phyloP scores from a whole-genome alignment of 2,113 vertebrate genomes.

The Stomatorhinus ivindoensis region DNA sequence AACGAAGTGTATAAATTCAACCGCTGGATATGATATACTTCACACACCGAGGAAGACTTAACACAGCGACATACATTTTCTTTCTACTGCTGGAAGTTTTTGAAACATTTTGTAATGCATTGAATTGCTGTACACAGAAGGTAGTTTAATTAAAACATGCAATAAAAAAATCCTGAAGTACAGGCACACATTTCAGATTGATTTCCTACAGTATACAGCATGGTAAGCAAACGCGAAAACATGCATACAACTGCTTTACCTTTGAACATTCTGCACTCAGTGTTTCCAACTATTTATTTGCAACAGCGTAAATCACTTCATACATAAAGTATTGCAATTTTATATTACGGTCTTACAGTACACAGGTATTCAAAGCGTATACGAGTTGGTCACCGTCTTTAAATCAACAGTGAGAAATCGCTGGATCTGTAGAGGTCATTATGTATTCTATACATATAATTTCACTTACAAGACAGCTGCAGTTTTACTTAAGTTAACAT shows the following conservation, averaged over 20 bases:
- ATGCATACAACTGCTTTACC: not conserved
- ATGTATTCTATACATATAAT: slow-evolving; percentile 42
- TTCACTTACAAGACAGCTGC: slow-evolving; percentile 37
- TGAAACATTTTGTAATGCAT: not conserved
- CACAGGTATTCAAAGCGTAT: slow-evolving; percentile 5
- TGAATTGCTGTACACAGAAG: not conserved
- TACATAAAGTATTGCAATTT: slow-evolving; percentile 12
- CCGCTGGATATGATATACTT: not conserved
- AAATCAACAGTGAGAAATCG: slow-evolving; percentile 24
- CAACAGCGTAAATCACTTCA: slow-evolving; percentile 20
- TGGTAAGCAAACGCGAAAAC: not conserved
- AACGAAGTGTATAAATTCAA: not conserved
- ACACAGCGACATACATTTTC: no score
- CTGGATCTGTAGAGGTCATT: slow-evolving; percentile 32
- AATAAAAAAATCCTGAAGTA: not conserved
- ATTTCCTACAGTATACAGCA: not conserved
- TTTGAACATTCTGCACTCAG: not conserved
- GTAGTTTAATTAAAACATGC: not conserved
- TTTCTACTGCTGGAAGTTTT: not conserved
- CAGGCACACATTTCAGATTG: not conserved
- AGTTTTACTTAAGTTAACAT: slow-evolving; percentile 35
- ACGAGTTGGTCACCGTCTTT: slow-evolving; percentile 24
- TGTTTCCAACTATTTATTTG: slow-evolving; percentile 15
- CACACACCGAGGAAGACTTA: not conserved
- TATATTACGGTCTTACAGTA: slow-evolving; percentile 9